phyloP scores from a whole-genome alignment of 2,113 vertebrate species.

The Xiphophorus hellerii region DNA sequence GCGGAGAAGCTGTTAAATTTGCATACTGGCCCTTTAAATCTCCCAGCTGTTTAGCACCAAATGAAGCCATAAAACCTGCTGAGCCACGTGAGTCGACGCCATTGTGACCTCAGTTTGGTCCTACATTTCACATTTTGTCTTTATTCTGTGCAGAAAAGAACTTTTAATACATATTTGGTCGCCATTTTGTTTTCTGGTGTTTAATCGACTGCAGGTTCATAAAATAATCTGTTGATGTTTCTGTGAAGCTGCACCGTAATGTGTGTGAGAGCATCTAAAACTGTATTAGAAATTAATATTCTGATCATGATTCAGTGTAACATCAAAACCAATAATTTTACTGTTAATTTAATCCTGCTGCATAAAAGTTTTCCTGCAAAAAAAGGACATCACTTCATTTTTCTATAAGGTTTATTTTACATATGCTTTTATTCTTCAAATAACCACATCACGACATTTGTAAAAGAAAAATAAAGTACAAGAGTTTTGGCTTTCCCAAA shows the following conservation, averaged over 20 bases:
- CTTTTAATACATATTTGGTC: too few relatives aligned
- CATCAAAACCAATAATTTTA: constrained; percentile 30
- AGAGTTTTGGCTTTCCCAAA: constrained; percentile 72
- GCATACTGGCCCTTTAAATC: constrained; percentile 28
- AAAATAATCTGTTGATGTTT: constrained; percentile 16
- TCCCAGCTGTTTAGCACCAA: background rate
- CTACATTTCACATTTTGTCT: constrained; percentile 28
- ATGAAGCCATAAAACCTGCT: constrained; percentile 33
- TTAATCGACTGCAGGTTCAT: constrained; percentile 24
- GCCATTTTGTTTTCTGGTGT: background rate
- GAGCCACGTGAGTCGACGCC: constrained; percentile 14
- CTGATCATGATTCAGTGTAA: constrained; percentile 22
- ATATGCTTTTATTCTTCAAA: constrained; percentile 65
- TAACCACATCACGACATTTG: constrained; percentile 70
- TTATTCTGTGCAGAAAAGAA: background rate
- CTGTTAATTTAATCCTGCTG: background rate
- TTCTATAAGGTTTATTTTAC: constrained; percentile 80
- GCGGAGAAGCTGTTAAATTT: background rate
- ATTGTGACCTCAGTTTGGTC: constrained; percentile 39
- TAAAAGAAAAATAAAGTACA: constrained; percentile 62
- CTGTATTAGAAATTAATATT: constrained; percentile 27
- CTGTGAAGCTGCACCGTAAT: background rate
- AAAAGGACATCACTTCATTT: constrained; percentile 26
- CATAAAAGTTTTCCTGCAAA: background rate
- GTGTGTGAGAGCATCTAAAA: constrained; percentile 2